Conservation (phyloP, 2,888 invertebrate species). For the Chrysina gloriosa region DNA sequence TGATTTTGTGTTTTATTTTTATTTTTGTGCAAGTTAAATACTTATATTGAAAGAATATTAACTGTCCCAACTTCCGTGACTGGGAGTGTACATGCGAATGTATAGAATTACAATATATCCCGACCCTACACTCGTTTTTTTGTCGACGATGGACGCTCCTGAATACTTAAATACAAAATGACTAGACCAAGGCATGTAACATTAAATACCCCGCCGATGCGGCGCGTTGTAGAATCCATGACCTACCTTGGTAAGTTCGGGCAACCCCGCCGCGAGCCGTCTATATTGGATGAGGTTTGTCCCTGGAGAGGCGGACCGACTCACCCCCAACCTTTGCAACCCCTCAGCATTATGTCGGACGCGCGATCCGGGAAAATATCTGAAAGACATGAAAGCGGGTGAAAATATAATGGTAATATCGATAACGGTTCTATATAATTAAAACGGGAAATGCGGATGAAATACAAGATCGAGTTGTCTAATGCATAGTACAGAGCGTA, state of each 20-base stretch:
- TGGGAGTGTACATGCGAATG: too few species aligned
- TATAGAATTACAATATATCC: too few species aligned
- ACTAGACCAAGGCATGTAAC: not conserved
- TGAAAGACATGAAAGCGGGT: slow-evolving; percentile 32
- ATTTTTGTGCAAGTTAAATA: too few species aligned
- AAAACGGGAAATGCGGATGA: not conserved
- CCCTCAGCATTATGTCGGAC: slow-evolving; percentile 42
- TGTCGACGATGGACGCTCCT: too few species aligned
- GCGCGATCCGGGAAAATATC: slow-evolving; percentile 34
- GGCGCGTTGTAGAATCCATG: slow-evolving; percentile 22
- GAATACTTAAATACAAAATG: not conserved
- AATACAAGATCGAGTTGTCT: too few species aligned
- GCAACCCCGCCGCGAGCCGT: slow-evolving; percentile 44
- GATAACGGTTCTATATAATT: slow-evolving; percentile 18
- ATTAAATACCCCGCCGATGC: not conserved
- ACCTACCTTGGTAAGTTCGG: slow-evolving; percentile 57
- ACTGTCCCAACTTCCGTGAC: too few species aligned
- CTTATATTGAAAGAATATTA: too few species aligned
- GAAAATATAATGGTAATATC: slow-evolving; percentile 11
- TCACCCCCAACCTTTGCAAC: slow-evolving; percentile 37
- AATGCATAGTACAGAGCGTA: too few species aligned
- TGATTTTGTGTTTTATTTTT: too few species aligned
- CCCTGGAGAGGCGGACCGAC: slow-evolving; percentile 40
- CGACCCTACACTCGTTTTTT: too few species aligned
- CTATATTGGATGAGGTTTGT: slow-evolving; percentile 29